These are phyloP conservation scores for Melanogrammus aeglefinus DNA, from an alignment of 2,797 vertebrate species.

Conservation along the genomic window DNA sequence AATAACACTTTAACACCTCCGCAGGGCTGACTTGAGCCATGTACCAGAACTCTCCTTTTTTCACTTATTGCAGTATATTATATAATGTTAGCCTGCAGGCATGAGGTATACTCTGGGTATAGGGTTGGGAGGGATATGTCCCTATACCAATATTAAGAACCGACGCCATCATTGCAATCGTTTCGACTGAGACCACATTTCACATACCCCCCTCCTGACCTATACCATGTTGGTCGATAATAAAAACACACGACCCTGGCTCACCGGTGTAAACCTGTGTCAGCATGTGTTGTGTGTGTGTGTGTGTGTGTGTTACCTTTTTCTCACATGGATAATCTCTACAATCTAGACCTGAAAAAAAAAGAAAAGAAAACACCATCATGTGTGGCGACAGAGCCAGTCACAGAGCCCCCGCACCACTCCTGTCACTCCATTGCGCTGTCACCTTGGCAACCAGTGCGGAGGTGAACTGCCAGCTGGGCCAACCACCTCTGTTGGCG, in stretches of 20 bases:
- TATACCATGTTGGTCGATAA: not conserved
- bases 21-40: conserved; percentile 9
- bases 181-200: not conserved
- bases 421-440: conserved; percentile 73
- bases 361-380: conserved; percentile 63
- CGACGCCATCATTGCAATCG: not conserved
- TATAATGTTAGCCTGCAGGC: not conserved
- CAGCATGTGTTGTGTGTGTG: not conserved
- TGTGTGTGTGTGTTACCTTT: not conserved
- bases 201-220: not conserved
- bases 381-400: conserved; percentile 82
- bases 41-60: not conserved
- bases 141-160: not conserved
- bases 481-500: conserved; percentile 81
- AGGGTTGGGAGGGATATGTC: not conserved
- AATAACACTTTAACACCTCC: conserved; percentile 43
- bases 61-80: not conserved
- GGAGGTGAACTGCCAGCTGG: conserved; percentile 82
- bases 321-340: not conserved
- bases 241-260: not conserved
- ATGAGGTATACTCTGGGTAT: no score
- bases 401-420: conserved; percentile 38
- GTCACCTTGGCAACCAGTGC: conserved; percentile 85
- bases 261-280: not conserved
- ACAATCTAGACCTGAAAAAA: not conserved